Percentiles rank a stretch among this genome's conserved stretches.
Conservation (phyloP, 2,888 invertebrate genomes). For the Callimorpha dominula region DNA sequence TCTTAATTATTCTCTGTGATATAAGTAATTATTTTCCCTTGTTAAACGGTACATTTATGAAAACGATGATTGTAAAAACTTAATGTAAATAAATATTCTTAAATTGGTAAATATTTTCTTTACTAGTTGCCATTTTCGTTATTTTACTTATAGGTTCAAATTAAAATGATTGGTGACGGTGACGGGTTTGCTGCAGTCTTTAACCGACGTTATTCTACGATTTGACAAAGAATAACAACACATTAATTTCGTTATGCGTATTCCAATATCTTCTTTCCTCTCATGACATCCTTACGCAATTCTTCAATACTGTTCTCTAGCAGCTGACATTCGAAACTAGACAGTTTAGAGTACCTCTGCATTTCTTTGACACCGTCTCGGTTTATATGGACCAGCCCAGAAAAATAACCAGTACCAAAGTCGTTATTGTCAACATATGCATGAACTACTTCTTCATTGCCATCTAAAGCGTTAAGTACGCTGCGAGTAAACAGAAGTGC, state of each 20-base stretch:
- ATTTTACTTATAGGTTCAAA: not conserved
- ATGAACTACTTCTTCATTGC: constrained; percentile 57
- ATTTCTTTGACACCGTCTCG: constrained; percentile 65
- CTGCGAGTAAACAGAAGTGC: constrained; percentile 87
- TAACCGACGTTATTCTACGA: not conserved
- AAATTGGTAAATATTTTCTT: constrained; percentile 59
- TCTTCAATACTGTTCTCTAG: constrained; percentile 66
- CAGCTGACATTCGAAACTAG: constrained; percentile 65
- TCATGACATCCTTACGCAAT: constrained; percentile 66
- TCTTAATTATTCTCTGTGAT: constrained; percentile 79
- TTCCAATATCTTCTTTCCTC: constrained; percentile 70
- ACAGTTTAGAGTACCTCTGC: constrained; percentile 62
- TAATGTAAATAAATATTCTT: constrained; percentile 76
- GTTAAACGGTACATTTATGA: constrained; percentile 60
- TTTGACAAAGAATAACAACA: not conserved
- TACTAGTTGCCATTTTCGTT: not conserved
- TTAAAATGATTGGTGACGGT: not conserved
- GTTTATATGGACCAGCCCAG: constrained; percentile 65
- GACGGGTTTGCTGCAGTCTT: no score
- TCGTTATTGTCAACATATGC: constrained; percentile 76
- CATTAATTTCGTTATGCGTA: constrained; percentile 27
- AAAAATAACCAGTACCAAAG: constrained; percentile 73
- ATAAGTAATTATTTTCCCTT: constrained; percentile 68
- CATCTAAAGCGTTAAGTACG: constrained; percentile 82
- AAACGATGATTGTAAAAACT: constrained; percentile 51